Percentiles rank a stretch among this genome's conserved stretches.
phyloP scores from a whole-genome alignment of 2,888 invertebrate species.

The Lasius platythorax region DNA sequence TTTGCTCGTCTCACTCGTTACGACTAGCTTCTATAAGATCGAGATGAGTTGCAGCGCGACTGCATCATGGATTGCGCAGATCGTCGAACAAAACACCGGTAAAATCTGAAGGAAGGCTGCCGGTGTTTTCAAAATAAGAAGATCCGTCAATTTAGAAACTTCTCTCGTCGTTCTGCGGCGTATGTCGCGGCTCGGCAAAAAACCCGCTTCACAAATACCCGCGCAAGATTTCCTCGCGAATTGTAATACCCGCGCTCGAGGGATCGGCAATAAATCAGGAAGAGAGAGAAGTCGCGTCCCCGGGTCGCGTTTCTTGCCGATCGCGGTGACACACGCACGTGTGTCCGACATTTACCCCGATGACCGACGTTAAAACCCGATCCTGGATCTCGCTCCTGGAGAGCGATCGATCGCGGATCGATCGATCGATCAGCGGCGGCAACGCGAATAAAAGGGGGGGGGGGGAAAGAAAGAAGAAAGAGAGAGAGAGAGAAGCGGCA shows the following conservation, averaged over 20 bases:
- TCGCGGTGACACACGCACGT: constrained; percentile 54
- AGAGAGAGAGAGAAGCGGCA: neutral
- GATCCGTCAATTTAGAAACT: constrained; percentile 38
- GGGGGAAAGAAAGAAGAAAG: neutral
- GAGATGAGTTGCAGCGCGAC: neutral
- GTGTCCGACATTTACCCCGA: constrained; percentile 69
- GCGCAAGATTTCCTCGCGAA: constrained; percentile 27
- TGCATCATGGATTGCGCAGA: neutral
- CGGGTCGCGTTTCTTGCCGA: constrained; percentile 64
- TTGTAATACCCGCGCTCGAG: constrained; percentile 27
- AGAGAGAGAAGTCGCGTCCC: constrained; percentile 27
- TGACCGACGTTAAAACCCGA: constrained; percentile 57
- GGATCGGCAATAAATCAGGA: constrained; percentile 70
- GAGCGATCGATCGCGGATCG: constrained; percentile 21
- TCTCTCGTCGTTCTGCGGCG: neutral
- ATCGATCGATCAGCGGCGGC: constrained; percentile 27
- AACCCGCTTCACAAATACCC: constrained; percentile 44
- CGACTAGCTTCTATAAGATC: neutral
- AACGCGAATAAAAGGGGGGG: constrained; percentile 24
- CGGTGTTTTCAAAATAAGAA: constrained; percentile 48
- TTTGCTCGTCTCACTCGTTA: neutral
- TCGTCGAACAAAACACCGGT: neutral
- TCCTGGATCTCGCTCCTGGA: constrained; percentile 36
- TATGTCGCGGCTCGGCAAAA: constrained; percentile 24
- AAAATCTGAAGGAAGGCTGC: constrained; percentile 34